Base-by-base conservation (phyloP, 2,797 vertebrate genomes). In the Brachyrhaphis roseni region DNA sequence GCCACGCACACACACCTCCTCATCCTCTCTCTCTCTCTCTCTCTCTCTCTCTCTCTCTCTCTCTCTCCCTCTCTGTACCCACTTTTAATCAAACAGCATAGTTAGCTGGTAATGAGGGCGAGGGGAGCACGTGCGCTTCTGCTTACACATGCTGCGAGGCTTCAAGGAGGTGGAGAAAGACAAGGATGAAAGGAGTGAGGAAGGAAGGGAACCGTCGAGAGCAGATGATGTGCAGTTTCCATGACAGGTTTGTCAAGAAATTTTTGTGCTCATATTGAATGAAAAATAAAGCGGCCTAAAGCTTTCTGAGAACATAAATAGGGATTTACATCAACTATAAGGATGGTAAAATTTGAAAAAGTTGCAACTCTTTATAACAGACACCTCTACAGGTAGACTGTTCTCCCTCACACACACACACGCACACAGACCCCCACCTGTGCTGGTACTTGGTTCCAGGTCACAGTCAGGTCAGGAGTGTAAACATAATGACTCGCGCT, bases 1-100 rank as follows among this genome's bases (percentile, higher is more conserved):
- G 2, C 49, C 49, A 53, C 20, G 49, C 8, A 10, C 23, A 53
- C 51, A 53, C 51, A 78, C 86, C 74, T 62, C 78, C 57, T 62
- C 75, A 68, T 72, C 78, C 82, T 68, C 75, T 73, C 26, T 55
- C 55, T 89, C 85, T 80, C 76, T 76, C 74, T 82, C 75, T 76
- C 79, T 75, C 80, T 83, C 81, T 78, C 85, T 88, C 84, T 87
- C 78, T 81, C 66, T 79, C 78, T 74, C 82, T 83, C 81, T 79
- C 88, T 89, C 86, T 90, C 90, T 92, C 91, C 85, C 88, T 92
- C 87, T 90, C 86, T 82, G 87, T 89, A 91, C 91, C 91, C 81
- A 91, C 92, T 93, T 95, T 94, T 96, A 95, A 95, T 96, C 95
- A 96, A 95, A 95, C 93, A 82, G 88, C 87, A 85, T 94, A 95